A percentile compares a stretch with the other conserved stretches of the same genome.
These are phyloP conservation scores for Heliocidaris erythrogramma DNA, from an alignment of 35 echinoderm and acorn worm species.

Conservation along the genomic window DNA sequence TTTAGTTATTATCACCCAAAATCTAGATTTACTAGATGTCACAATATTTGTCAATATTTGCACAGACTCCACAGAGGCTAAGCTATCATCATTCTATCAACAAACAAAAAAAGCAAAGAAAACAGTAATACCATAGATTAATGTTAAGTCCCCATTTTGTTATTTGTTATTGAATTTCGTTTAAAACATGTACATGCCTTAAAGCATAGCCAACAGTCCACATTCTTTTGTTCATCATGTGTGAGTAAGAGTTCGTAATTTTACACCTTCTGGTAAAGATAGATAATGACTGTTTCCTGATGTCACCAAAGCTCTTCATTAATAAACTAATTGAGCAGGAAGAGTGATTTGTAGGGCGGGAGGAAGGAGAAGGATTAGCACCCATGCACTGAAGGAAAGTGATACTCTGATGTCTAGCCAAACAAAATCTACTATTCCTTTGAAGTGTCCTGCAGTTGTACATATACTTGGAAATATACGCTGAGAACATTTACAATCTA, in stretches of 20 bases:
- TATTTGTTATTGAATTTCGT: too few species aligned
- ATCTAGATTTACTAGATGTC: too few species aligned
- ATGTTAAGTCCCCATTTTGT: too few species aligned
- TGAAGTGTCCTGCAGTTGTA: background rate
- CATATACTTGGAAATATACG: too few species aligned
- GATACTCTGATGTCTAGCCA: background rate
- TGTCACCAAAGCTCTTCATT: background rate
- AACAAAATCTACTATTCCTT: background rate
- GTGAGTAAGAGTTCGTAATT: background rate
- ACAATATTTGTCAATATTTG: too few species aligned
- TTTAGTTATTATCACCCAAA: too few species aligned
- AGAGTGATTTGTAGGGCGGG: background rate
- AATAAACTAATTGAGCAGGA: background rate
- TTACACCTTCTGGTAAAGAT: background rate
- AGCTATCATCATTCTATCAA: too few species aligned
- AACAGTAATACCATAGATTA: too few species aligned
- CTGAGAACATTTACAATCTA: too few species aligned
- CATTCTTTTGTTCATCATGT: background rate
- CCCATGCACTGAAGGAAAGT: background rate
- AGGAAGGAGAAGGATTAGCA: background rate
- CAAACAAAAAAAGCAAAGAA: too few species aligned
- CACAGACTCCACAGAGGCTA: too few species aligned
- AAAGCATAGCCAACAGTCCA: background rate
- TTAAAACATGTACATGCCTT: too few species aligned
- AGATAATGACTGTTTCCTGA: background rate